phyloP scores from a whole-genome alignment of 2,113 vertebrate genomes.

The Fulica atra region DNA sequence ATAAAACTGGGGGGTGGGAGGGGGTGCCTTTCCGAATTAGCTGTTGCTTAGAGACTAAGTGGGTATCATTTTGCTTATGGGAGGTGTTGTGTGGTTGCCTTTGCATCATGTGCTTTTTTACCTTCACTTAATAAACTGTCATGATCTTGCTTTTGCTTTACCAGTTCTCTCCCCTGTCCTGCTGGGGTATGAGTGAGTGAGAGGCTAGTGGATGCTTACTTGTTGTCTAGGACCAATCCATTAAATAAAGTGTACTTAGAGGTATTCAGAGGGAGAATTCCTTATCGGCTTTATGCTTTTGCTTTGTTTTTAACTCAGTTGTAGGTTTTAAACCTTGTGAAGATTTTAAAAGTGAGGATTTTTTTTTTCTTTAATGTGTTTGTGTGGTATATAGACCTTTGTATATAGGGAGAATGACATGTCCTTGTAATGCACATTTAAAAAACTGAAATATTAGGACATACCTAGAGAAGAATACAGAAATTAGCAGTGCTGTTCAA shows the following conservation, averaged over 20 bases:
- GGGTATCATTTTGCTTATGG: accelerated
- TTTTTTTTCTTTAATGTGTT: not conserved
- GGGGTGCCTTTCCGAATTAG: not conserved
- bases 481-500: not conserved
- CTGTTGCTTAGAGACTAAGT: not conserved
- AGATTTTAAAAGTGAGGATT: not conserved
- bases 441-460: not conserved
- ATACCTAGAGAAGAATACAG: not conserved
- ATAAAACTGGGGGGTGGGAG: not conserved
- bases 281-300: not conserved
- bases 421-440: not conserved
- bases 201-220: not conserved
- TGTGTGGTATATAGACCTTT: not conserved
- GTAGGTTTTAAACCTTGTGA: not conserved
- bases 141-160: not conserved
- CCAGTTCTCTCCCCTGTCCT: accelerated
- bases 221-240: not conserved
- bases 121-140: not conserved
- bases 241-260: not conserved
- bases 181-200: accelerated
- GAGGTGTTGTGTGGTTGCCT: not conserved
- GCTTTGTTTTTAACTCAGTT: not conserved
- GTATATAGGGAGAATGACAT: not conserved
- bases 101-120: not conserved
- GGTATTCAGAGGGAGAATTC: not conserved